phyloP scores from a whole-genome alignment of 1,140 invertebrate genomes.

The Diorhabda elongata region DNA sequence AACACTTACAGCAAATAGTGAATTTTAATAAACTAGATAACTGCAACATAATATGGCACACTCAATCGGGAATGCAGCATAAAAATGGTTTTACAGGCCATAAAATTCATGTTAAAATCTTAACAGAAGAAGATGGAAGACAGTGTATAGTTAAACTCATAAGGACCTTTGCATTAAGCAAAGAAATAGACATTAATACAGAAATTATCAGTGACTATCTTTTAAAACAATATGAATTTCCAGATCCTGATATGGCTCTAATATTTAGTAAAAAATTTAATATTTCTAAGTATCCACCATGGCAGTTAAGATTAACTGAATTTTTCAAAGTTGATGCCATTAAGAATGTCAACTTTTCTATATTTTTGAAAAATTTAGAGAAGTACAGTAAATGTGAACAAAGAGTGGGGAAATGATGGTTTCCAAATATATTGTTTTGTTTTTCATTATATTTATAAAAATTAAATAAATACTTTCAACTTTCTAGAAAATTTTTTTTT shows the following conservation, averaged over 20 bases:
- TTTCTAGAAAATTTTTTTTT: neutral
- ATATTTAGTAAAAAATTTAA: slow-evolving; percentile 57
- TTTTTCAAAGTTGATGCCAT: slow-evolving; percentile 59
- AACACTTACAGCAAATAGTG: slow-evolving; percentile 53
- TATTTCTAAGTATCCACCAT: slow-evolving; percentile 62
- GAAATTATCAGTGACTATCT: slow-evolving; percentile 52
- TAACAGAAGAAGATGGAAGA: slow-evolving; percentile 54
- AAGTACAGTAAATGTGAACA: slow-evolving; percentile 63
- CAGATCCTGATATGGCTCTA: slow-evolving; percentile 64
- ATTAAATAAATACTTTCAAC: neutral
- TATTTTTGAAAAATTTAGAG: slow-evolving; percentile 56
- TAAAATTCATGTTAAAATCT: slow-evolving; percentile 51
- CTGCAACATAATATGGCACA: slow-evolving; percentile 56
- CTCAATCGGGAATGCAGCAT: slow-evolving; percentile 49
- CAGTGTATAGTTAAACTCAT: slow-evolving; percentile 51
- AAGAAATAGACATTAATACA: slow-evolving; percentile 47
- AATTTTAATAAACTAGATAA: slow-evolving; percentile 51
- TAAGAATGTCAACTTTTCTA: slow-evolving; percentile 51
- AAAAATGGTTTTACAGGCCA: slow-evolving; percentile 53
- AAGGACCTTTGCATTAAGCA: slow-evolving; percentile 40
- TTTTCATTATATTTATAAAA: neutral
- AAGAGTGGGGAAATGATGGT: slow-evolving; percentile 59
- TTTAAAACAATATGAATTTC: slow-evolving; percentile 50
- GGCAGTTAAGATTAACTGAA: slow-evolving; percentile 67
- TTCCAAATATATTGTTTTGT: neutral